Evolutionary conservation across 1,140 invertebrate genomes (phyloP), one percentile per base, ranked within the genome.

Genomic region (Spodoptera litura): DNA sequence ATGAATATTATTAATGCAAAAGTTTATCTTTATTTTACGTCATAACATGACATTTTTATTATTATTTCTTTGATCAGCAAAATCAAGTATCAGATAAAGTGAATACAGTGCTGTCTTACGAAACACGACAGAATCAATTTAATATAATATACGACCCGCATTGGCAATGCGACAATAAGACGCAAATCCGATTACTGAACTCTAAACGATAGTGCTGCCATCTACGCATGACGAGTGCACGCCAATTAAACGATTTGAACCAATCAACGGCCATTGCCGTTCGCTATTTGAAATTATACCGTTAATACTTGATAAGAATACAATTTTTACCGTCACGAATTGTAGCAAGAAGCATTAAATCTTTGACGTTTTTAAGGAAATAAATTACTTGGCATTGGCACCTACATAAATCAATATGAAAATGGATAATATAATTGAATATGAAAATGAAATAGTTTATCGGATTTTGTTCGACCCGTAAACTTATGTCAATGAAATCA

Each of bases 181-280:
- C 25, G 2, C 13, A 61, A 61, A 35, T 61, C 58, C 10, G 58
- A 64, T 64, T 15, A 64, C 12, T 44, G 3, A 13, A 64, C 38
- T 64, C 11, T 20, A 68, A 12, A 68, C 64, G n/a, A 61, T 73
- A 73, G 25, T 61, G 25, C 49, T 53, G 25, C 25, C 44, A 64
- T 31, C n/a, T n/a, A 35, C n/a, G 44, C 59, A 51, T 64, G 27
- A 31, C 58, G 49, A 59, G 4, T n/a, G 61, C 10, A 64, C 73
- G 73, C 38, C 73, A 75, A 75, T 75, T 74, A 74, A 51, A 62
- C 61, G 13, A 75, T 75, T 75, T 75, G 49, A 75, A 59, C 49
- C 73, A 75, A 75, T 75, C 73, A 53, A 52, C 49, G n/a, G 13
- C n/a, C 35, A 75, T 55, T 75, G 73, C 51, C 27, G 13, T 49